These are phyloP conservation scores for Caerostris darwini DNA, from an alignment of 1,140 invertebrate species.

Conservation along the genomic window DNA sequence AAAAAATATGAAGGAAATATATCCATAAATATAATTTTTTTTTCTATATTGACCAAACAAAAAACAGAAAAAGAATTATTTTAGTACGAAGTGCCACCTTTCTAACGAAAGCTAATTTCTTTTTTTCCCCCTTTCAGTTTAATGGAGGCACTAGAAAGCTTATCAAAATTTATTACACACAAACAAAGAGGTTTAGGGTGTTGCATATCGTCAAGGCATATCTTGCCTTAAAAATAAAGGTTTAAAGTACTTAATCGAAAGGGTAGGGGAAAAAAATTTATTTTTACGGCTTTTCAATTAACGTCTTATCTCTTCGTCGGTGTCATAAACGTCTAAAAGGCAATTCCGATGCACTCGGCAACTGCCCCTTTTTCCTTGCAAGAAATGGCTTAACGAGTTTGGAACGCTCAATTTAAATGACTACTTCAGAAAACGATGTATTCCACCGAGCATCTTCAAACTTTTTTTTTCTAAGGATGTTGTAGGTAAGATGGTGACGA, in stretches of 20 bases:
- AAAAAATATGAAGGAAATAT: too few relatives aligned
- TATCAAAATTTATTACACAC: constrained; percentile 10
- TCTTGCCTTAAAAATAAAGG: neutral
- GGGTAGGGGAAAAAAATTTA: neutral
- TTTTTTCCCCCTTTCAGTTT: too few relatives aligned
- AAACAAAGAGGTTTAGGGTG: neutral
- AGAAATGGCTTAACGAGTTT: neutral
- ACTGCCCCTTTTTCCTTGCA: neutral
- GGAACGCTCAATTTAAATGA: constrained; percentile 18
- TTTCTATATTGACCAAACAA: too few relatives aligned
- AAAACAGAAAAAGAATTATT: too few relatives aligned
- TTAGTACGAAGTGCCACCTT: too few relatives aligned
- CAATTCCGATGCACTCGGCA: constrained; percentile 14
- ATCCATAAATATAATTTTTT: too few relatives aligned
- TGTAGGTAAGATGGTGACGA: neutral
- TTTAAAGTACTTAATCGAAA: neutral
- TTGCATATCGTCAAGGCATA: neutral
- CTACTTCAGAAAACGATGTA: neutral
- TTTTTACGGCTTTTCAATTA: constrained; percentile 30
- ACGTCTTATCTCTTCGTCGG: constrained; percentile 19
- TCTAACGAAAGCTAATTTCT: too few relatives aligned
- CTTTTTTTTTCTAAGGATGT: neutral
- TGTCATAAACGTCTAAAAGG: constrained; percentile 32
- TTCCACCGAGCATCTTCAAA: neutral
- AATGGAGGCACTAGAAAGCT: neutral